Conservation (phyloP, 2,113 vertebrate species). For the Tor tambroides region DNA sequence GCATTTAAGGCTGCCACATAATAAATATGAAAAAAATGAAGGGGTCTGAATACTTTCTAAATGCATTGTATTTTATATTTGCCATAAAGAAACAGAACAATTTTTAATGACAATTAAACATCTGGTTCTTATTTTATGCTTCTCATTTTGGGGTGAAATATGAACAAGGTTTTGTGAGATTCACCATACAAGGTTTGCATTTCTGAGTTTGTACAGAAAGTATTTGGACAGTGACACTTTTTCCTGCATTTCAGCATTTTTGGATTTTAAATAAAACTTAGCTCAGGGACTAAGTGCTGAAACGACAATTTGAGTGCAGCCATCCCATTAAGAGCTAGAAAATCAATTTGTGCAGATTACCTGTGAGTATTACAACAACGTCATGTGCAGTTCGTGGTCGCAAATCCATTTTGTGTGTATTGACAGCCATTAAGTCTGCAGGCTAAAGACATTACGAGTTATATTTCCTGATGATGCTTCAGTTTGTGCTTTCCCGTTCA, state of each 20-base stretch:
- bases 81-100: neutral
- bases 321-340: constrained; percentile 22
- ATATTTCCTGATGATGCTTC: constrained; percentile 26
- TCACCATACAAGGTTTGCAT: neutral
- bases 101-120: neutral
- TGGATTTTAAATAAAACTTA: constrained; percentile 33
- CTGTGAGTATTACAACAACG: constrained; percentile 26
- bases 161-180: neutral
- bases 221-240: constrained; percentile 20
- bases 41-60: neutral
- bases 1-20: neutral
- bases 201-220: neutral
- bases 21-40: neutral
- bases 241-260: constrained; percentile 33
- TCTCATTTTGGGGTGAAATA: neutral
- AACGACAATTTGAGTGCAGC: neutral
- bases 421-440: constrained; percentile 16
- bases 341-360: constrained; percentile 33
- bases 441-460: constrained; percentile 12
- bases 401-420: constrained; percentile 18
- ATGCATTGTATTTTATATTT: neutral
- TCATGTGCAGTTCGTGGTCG: neutral
- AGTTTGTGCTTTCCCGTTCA: neutral
- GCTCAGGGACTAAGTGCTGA: constrained; percentile 10
- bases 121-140: neutral